Percentiles rank a stretch among this genome's conserved stretches.
Evolutionary conservation across 1,140 invertebrate genomes (phyloP).

Genomic region (Eueides isabella): DNA sequence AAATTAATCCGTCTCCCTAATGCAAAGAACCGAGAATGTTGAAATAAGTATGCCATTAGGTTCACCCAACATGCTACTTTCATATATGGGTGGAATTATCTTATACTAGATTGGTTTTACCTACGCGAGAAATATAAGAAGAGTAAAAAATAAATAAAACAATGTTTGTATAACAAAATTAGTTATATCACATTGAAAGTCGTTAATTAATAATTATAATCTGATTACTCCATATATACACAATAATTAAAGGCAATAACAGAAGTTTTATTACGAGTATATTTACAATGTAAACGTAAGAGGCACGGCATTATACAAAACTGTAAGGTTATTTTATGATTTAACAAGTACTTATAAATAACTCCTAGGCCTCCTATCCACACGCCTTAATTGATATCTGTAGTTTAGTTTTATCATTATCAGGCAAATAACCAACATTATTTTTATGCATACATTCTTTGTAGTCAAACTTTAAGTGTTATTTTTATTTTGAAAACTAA

Average conservation of each 20-base stretch:
- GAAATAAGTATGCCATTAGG: no score
- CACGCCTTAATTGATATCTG: not conserved
- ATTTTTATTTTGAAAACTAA: not conserved
- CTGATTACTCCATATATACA: not conserved
- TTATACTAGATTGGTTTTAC: no score
- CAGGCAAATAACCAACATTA: not conserved
- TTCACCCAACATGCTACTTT: no score
- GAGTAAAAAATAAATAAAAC: no score
- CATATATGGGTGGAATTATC: no score
- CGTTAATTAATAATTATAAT: conserved; percentile 1
- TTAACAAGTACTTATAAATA: conserved; percentile 22
- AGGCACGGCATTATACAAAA: not conserved
- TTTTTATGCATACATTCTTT: not conserved
- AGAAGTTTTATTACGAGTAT: not conserved
- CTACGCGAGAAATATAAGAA: no score
- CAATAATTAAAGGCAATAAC: conserved; percentile 2
- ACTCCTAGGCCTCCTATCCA: conserved; percentile 4
- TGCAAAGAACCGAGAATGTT: no score
- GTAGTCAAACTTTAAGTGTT: not conserved
- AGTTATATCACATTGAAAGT: not conserved
- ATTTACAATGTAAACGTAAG: conserved; percentile 22
- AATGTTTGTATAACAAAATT: no score
- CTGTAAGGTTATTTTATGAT: conserved; percentile 17
- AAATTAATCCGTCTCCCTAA: no score
- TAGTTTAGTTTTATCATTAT: not conserved